A percentile compares a stretch with the other conserved stretches of the same genome.
These are phyloP conservation scores for Lacanobia oleracea DNA, from an alignment of 2,888 invertebrate species.

Conservation along the genomic window DNA sequence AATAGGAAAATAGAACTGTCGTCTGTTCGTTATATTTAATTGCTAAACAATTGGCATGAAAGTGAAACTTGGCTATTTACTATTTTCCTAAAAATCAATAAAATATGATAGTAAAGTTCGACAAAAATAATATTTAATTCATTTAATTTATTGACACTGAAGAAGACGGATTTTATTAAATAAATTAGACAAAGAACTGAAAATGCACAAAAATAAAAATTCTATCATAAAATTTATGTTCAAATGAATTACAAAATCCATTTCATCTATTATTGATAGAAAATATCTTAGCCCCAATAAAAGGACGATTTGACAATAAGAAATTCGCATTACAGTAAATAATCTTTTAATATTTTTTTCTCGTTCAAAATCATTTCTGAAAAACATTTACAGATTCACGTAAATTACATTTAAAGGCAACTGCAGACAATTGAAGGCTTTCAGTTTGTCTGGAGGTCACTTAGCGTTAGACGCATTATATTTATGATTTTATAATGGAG, in stretches of 20 bases:
- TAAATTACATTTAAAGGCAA: slow-evolving; percentile 38
- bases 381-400: slow-evolving; percentile 27
- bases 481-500: slow-evolving; percentile 55
- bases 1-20: not conserved
- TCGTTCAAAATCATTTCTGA: not conserved
- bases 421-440: slow-evolving; percentile 23
- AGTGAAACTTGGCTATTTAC: not conserved
- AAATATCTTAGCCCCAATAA: slow-evolving; percentile 24
- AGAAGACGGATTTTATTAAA: slow-evolving; percentile 9
- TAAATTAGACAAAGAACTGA: not conserved
- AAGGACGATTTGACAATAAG: slow-evolving; percentile 13
- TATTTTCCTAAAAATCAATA: not conserved
- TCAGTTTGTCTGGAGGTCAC: slow-evolving; percentile 55
- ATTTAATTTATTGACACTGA: slow-evolving; percentile 14
- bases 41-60: not conserved
- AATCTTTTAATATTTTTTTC: slow-evolving; percentile 10
- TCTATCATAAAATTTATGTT: not conserved
- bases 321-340: slow-evolving; percentile 17
- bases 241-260: slow-evolving; percentile 34
- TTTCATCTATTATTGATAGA: slow-evolving; percentile 17
- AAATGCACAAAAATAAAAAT: slow-evolving; percentile 24
- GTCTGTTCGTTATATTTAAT: not conserved
- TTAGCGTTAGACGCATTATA: slow-evolving; percentile 9
- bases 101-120: not conserved
- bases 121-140: not conserved